Evolutionary conservation across 2,888 invertebrate species (phyloP).

Genomic region (Heteromyza rotundicornis): DNA sequence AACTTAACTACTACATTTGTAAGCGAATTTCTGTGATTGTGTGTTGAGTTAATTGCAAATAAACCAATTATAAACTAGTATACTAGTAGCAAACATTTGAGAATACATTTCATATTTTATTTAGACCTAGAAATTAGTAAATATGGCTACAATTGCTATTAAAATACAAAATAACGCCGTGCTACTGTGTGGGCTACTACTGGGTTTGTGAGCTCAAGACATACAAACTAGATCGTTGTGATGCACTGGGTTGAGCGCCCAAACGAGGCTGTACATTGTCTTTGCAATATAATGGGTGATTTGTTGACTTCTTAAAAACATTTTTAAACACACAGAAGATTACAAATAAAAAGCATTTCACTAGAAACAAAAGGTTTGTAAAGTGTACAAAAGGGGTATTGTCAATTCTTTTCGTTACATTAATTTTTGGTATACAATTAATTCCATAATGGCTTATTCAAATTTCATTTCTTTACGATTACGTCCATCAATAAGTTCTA

Average conservation of each 20-base stretch:
- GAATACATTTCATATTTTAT: background rate
- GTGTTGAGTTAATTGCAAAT: background rate
- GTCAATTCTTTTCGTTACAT: slow-evolving; percentile 21
- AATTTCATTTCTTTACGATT: no score
- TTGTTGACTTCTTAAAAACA: no score
- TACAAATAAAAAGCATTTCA: no score
- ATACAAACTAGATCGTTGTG: no score
- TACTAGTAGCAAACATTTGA: background rate
- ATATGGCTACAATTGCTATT: slow-evolving; percentile 2
- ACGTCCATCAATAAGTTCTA: no score
- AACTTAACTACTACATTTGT: background rate
- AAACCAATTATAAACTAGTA: background rate
- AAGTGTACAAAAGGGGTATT: slow-evolving; percentile 9
- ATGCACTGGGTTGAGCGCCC: no score
- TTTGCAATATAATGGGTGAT: no score
- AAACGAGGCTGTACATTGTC: no score
- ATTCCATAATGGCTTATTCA: slow-evolving; percentile 18
- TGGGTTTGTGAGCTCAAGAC: background rate
- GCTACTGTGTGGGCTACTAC: no score
- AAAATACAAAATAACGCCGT: background rate
- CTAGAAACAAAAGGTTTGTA: no score
- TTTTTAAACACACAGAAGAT: no score
- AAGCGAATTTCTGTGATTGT: background rate
- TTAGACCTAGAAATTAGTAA: background rate
- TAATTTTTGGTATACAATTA: slow-evolving; percentile 23